Evolutionary conservation across 64 coral and sea anemone species (phyloP).

Genomic region (Pachyseris speciosa): DNA sequence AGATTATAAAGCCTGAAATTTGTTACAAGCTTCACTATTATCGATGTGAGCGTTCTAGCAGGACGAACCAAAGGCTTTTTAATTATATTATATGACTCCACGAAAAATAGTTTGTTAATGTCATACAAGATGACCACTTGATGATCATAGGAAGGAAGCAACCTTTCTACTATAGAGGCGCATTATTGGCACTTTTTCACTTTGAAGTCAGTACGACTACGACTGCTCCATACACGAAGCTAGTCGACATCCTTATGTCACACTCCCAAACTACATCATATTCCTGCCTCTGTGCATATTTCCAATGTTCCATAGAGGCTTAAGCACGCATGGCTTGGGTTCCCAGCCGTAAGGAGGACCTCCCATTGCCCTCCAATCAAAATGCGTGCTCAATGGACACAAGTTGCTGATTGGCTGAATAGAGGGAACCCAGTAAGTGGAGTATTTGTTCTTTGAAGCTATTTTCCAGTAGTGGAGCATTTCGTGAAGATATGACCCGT

Average conservation of each 20-base stretch:
- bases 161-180: no score
- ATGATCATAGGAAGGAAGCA: no score
- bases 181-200: no score
- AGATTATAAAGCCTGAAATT: no score
- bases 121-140: no score
- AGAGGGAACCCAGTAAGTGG: slow-evolving; percentile 76
- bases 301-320: slow-evolving; percentile 80
- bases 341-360: slow-evolving; percentile 75
- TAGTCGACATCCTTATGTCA: no score
- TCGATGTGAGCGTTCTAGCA: no score
- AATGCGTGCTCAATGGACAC: slow-evolving; percentile 76
- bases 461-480: slow-evolving; percentile 88
- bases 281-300: slow-evolving; percentile 84
- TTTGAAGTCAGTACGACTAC: no score
- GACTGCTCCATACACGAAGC: background rate
- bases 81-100: no score
- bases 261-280: slow-evolving; percentile 48
- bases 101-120: no score
- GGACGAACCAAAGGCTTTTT: no score
- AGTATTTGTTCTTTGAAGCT: slow-evolving; percentile 37
- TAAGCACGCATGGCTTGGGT: slow-evolving; percentile 63
- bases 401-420: slow-evolving; percentile 78
- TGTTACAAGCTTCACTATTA: no score
- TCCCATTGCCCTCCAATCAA: slow-evolving; percentile 91
- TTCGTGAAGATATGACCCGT: slow-evolving; percentile 87